A percentile compares a stretch with the other conserved stretches of the same genome.
phyloP scores from a whole-genome alignment of 1,140 invertebrate species.

The Ips typographus region DNA sequence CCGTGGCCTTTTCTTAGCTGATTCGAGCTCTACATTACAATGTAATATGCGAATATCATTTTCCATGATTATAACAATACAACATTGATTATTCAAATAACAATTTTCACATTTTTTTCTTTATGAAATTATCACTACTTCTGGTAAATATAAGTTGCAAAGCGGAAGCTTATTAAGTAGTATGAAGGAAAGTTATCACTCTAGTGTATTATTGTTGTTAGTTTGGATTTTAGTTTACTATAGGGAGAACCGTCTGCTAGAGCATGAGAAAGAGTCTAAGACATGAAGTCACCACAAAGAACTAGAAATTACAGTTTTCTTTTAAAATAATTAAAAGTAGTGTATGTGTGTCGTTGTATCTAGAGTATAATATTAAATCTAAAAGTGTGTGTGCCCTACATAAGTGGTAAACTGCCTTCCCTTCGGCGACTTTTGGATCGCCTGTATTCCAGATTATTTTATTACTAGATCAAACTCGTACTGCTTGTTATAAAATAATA shows the following conservation, averaged over 20 bases:
- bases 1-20: no score
- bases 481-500: no score
- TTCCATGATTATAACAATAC: conserved; percentile 50
- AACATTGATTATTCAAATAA: conserved; percentile 50
- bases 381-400: conserved; percentile 2
- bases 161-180: conserved; percentile 41
- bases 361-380: conserved; percentile 32
- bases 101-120: conserved; percentile 40
- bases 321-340: conserved; percentile 20
- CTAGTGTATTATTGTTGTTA: no score
- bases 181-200: conserved; percentile 2
- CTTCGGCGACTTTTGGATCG: neutral
- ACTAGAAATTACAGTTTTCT: conserved; percentile 37
- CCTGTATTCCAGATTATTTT: neutral
- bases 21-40: conserved; percentile 45
- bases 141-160: conserved; percentile 40
- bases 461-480: no score
- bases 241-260: no score
- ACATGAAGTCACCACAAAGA: conserved; percentile 22
- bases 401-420: neutral
- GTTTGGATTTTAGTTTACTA: no score
- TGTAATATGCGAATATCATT: conserved; percentile 51
- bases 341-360: conserved; percentile 52
- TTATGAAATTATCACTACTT: conserved; percentile 48
- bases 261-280: neutral